These are phyloP conservation scores for Misgurnus mizolepis DNA, from an alignment of 2,113 vertebrate genomes.

Conservation along the genomic window DNA sequence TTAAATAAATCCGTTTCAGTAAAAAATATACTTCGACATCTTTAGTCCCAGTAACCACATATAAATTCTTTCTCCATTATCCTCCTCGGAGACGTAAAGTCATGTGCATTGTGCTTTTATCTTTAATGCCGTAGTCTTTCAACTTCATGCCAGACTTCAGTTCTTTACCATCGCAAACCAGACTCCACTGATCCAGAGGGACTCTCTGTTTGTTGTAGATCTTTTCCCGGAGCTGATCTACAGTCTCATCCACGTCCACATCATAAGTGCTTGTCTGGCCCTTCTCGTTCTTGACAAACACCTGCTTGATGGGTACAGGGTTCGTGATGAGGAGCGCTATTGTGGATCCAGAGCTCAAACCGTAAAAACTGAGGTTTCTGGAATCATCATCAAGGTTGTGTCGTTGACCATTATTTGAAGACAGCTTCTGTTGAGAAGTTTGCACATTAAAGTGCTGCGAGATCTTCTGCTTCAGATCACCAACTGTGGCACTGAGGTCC, in stretches of 20 bases:
- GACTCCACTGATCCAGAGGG: slow-evolving; percentile 62
- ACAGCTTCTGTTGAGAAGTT: slow-evolving; percentile 46
- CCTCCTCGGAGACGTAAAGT: slow-evolving; percentile 64
- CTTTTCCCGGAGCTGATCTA: slow-evolving; percentile 55
- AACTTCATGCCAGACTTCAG: slow-evolving; percentile 50
- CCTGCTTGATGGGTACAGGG: slow-evolving; percentile 51
- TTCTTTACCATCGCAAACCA: slow-evolving; percentile 55
- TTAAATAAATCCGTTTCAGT: too few relatives aligned
- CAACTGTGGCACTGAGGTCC: slow-evolving; percentile 57
- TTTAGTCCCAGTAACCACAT: too few relatives aligned
- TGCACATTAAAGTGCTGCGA: background rate
- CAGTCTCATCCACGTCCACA: slow-evolving; percentile 50
- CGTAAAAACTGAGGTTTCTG: slow-evolving; percentile 34
- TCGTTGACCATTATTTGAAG: slow-evolving; percentile 45
- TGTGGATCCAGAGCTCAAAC: slow-evolving; percentile 52
- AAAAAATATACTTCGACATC: too few relatives aligned
- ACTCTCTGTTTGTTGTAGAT: slow-evolving; percentile 55
- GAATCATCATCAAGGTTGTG: slow-evolving; percentile 47
- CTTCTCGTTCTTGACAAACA: slow-evolving; percentile 66
- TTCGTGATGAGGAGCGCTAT: slow-evolving; percentile 62
- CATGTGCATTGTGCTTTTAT: slow-evolving; percentile 62
- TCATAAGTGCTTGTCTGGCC: slow-evolving; percentile 53
- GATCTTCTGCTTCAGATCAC: slow-evolving; percentile 51
- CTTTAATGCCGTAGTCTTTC: slow-evolving; percentile 58
- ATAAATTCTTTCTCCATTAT: slow-evolving; percentile 41